Percentiles rank a stretch among this genome's conserved stretches.
Evolutionary conservation across 2,888 invertebrate genomes (phyloP).

Genomic region (Philereme transversata): DNA sequence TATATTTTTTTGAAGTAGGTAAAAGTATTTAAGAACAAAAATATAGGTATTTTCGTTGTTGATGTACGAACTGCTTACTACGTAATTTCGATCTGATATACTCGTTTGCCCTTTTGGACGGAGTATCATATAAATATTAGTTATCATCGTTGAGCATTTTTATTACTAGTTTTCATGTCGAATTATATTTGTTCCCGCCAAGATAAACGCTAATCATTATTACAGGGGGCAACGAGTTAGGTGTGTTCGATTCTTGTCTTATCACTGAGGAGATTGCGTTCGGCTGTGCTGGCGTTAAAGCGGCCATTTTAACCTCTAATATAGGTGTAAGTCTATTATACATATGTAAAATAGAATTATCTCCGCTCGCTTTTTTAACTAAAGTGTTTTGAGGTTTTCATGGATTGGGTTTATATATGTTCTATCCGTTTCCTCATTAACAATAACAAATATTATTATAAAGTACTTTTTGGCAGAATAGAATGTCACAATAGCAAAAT

Average conservation of each 20-base stretch:
- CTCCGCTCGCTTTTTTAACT: slow-evolving; percentile 4
- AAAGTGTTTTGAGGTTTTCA: slow-evolving; percentile 27
- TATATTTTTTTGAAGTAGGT: too few relatives aligned
- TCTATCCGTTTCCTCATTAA: background rate
- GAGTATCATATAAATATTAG: too few relatives aligned
- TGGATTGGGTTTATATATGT: slow-evolving; percentile 13
- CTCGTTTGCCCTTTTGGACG: too few relatives aligned
- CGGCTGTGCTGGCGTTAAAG: slow-evolving; percentile 85
- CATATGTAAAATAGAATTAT: too few relatives aligned
- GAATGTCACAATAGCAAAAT: too few relatives aligned
- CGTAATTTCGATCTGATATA: too few relatives aligned
- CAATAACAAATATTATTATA: background rate
- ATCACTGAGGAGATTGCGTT: slow-evolving; percentile 76
- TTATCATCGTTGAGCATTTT: too few relatives aligned
- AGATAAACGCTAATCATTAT: slow-evolving; percentile 26
- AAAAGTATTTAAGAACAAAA: too few relatives aligned
- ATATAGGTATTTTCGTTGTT: too few relatives aligned
- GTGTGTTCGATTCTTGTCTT: slow-evolving; percentile 71
- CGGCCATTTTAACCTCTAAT: slow-evolving; percentile 52
- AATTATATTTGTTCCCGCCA: background rate
- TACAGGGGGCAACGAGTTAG: slow-evolving; percentile 82
- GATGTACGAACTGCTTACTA: too few relatives aligned
- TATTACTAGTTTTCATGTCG: too few relatives aligned
- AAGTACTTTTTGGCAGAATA: too few relatives aligned
- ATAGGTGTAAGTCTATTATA: slow-evolving; percentile 54